Percentiles rank a stretch among this genome's conserved stretches.
phyloP scores from a whole-genome alignment of 2,113 vertebrate genomes.

The Heloderma charlesbogerti region DNA sequence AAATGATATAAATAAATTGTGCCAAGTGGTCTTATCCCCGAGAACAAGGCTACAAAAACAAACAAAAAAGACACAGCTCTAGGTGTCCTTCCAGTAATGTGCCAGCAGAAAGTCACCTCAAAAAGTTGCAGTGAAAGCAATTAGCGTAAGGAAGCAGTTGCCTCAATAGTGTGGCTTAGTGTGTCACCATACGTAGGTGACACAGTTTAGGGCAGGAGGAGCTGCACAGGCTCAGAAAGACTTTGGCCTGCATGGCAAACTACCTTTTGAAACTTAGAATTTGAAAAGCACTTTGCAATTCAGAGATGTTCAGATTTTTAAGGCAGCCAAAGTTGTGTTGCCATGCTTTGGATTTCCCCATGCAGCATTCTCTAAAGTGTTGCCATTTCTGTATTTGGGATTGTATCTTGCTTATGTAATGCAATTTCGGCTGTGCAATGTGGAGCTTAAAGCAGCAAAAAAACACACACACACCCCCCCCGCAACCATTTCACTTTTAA shows the following conservation, averaged over 20 bases:
- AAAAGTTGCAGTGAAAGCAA: too few species aligned
- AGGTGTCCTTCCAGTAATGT: too few species aligned
- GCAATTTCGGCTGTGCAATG: neutral
- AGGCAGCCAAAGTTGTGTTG: neutral
- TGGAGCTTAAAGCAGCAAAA: neutral
- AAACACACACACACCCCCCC: too few species aligned
- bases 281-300: neutral
- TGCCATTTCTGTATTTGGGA: neutral
- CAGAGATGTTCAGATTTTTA: too few species aligned
- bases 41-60: constrained; percentile 48
- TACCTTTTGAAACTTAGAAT: neutral
- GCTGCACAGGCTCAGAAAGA: neutral
- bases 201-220: neutral
- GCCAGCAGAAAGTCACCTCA: too few species aligned
- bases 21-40: constrained; percentile 22
- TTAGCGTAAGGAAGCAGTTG: too few species aligned
- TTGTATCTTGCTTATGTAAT: neutral
- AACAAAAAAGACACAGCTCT: too few species aligned
- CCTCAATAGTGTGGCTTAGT: too few species aligned
- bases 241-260: neutral
- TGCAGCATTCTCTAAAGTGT: neutral
- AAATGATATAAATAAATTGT: neutral
- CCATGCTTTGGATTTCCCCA: neutral
- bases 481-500: neutral
- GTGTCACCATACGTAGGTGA: too few species aligned